Percentiles rank a stretch among this genome's conserved stretches.
Evolutionary conservation across 1,140 invertebrate species (phyloP).

Genomic region (Papilio helenus): DNA sequence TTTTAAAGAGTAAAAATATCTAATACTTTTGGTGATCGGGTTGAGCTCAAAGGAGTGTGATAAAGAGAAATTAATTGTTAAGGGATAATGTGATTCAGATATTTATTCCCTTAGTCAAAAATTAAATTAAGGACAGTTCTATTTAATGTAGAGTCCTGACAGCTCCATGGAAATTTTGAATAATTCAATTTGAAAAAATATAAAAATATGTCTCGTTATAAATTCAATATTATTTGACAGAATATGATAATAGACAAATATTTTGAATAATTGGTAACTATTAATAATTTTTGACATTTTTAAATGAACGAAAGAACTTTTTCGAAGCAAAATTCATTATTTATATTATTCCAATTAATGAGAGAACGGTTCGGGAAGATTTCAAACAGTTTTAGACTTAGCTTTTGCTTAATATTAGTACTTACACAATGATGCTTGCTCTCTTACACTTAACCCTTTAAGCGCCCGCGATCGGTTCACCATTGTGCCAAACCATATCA

Average conservation of each 20-base stretch:
- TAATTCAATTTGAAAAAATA: neutral
- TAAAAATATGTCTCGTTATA: neutral
- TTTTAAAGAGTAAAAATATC: neutral
- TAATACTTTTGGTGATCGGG: constrained; percentile 7
- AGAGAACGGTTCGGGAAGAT: neutral
- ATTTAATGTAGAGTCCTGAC: neutral
- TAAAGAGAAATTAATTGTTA: constrained; percentile 16
- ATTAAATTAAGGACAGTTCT: neutral
- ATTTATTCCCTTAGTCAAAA: neutral
- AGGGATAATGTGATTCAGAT: constrained; percentile 14
- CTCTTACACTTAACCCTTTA: constrained; percentile 44
- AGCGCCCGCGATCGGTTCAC: constrained; percentile 52
- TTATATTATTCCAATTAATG: neutral
- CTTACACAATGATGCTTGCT: constrained; percentile 47
- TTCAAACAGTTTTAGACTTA: neutral
- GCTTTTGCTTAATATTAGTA: constrained; percentile 33
- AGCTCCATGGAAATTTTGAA: neutral
- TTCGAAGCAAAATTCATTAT: neutral
- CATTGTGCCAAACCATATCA: constrained; percentile 81
- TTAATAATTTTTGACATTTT: neutral
- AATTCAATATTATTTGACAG: neutral
- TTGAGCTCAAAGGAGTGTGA: constrained; percentile 28
- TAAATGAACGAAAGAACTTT: neutral
- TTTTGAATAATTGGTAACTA: neutral
- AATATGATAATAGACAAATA: neutral